Conservation (phyloP, 2,797 vertebrate genomes). For the Pampus argenteus region DNA sequence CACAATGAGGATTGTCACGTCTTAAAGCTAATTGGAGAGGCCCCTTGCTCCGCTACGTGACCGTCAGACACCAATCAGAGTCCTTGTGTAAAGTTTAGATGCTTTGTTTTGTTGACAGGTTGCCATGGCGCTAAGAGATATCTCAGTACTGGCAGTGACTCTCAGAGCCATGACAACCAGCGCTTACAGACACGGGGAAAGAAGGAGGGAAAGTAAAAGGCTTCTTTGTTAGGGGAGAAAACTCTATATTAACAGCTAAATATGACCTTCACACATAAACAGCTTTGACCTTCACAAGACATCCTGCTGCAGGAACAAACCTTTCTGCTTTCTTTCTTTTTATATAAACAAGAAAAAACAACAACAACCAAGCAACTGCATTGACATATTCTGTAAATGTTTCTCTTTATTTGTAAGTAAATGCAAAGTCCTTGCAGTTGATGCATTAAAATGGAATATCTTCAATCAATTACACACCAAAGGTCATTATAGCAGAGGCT, state of each 20-base stretch:
- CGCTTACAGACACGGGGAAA: conserved; percentile 24
- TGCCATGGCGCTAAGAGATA: conserved; percentile 65
- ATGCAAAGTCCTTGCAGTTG: conserved; percentile 83
- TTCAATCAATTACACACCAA: conserved; percentile 80
- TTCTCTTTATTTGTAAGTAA: conserved; percentile 85
- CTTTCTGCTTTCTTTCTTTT: not conserved
- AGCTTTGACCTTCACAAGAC: conserved; percentile 29
- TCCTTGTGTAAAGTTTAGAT: conserved; percentile 44
- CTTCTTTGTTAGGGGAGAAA: conserved; percentile 28
- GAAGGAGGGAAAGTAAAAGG: conserved; percentile 9
- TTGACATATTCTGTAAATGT: conserved; percentile 82
- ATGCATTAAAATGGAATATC: conserved; percentile 80
- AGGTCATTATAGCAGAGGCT: conserved; percentile 80
- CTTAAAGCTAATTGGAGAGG: conserved; percentile 30
- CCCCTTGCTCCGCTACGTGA: conserved; percentile 21
- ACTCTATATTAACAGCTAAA: conserved; percentile 17
- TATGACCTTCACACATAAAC: conserved; percentile 51
- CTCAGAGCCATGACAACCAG: conserved; percentile 48
- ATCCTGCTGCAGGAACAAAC: conserved; percentile 15
- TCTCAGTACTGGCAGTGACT: conserved; percentile 26
- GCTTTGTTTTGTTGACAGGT: conserved; percentile 81
- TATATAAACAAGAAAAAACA: conserved; percentile 34
- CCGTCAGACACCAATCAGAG: conserved; percentile 60
- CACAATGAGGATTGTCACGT: conserved; percentile 18
- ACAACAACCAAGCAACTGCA: conserved; percentile 42